phyloP scores from a whole-genome alignment of 23 tunicate genomes.

The Trididemnum nubilum region DNA sequence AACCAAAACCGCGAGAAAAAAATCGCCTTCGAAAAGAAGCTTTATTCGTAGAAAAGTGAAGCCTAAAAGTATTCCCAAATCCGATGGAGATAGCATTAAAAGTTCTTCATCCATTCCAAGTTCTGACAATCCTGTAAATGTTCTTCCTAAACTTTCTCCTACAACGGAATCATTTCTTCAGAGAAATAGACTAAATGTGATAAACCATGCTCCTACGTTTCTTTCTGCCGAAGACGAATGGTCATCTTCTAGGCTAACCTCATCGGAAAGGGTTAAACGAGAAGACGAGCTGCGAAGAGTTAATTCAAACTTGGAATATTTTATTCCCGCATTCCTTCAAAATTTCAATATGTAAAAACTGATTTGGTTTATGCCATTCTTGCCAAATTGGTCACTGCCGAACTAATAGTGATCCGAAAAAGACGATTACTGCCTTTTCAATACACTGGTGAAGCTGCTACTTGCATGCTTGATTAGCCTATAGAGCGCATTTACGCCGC shows the following conservation, averaged over 20 bases:
- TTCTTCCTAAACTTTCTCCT: not conserved
- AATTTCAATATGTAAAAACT: not conserved
- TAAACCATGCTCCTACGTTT: not conserved
- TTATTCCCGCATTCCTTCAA: not conserved
- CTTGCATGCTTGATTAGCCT: no score
- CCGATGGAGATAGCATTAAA: constrained; percentile 15
- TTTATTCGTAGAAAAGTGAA: not conserved
- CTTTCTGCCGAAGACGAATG: constrained; percentile 33
- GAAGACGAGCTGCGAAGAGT: constrained; percentile 67
- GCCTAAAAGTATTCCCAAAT: not conserved
- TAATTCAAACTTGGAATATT: constrained; percentile 33
- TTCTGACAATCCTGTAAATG: constrained; percentile 1
- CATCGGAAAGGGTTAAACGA: constrained; percentile 50
- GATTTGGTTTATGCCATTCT: not conserved
- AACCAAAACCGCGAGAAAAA: not conserved
- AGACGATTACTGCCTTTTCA: no score
- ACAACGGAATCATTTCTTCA: not conserved
- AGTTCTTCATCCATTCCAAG: constrained; percentile 2
- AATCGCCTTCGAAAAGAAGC: not conserved
- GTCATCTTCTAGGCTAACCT: constrained; percentile 2
- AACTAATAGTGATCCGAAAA: not conserved
- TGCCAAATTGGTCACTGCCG: constrained; percentile 32
- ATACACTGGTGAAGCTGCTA: no score
- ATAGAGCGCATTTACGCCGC: no score
- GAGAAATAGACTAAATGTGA: not conserved